Conservation (phyloP, 2,888 invertebrate species). For the Liopterus haemorrhoidalis region DNA sequence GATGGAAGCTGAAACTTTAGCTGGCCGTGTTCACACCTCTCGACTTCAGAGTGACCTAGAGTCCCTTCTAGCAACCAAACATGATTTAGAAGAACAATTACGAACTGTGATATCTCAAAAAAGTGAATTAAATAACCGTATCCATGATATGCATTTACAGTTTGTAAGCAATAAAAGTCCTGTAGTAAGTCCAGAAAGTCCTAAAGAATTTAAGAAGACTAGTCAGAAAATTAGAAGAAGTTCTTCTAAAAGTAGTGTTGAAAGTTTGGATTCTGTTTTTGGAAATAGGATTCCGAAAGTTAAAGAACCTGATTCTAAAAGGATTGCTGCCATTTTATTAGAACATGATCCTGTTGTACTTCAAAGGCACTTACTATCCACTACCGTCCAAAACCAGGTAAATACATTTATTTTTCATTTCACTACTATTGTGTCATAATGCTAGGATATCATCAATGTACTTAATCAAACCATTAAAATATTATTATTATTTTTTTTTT, state of each 20-base stretch:
- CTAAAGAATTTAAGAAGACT: conserved; percentile 11
- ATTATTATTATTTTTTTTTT: conserved; percentile 16
- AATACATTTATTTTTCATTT: conserved; percentile 30
- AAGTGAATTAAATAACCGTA: conserved; percentile 53
- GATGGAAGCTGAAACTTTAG: conserved; percentile 67
- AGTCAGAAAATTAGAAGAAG: conserved; percentile 29
- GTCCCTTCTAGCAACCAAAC: conserved; percentile 52
- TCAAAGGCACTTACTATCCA: conserved; percentile 74
- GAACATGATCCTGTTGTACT: conserved; percentile 77
- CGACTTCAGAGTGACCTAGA: conserved; percentile 61
- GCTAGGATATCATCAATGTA: too few species aligned
- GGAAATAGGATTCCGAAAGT: conserved; percentile 59
- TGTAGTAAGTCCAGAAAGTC: conserved; percentile 39
- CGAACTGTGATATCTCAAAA: conserved; percentile 53
- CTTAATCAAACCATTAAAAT: too few species aligned
- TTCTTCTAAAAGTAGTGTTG: conserved; percentile 42
- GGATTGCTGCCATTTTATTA: conserved; percentile 75
- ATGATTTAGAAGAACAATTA: conserved; percentile 56
- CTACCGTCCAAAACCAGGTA: conserved; percentile 81
- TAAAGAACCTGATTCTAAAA: conserved; percentile 62
- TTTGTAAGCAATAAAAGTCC: conserved; percentile 45
- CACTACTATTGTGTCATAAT: too few species aligned
- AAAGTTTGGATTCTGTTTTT: conserved; percentile 64
- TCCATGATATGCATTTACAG: conserved; percentile 51
- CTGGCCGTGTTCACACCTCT: conserved; percentile 59